Evolutionary conservation across 2,113 vertebrate species (phyloP).

Genomic region (Hemicordylus capensis): DNA sequence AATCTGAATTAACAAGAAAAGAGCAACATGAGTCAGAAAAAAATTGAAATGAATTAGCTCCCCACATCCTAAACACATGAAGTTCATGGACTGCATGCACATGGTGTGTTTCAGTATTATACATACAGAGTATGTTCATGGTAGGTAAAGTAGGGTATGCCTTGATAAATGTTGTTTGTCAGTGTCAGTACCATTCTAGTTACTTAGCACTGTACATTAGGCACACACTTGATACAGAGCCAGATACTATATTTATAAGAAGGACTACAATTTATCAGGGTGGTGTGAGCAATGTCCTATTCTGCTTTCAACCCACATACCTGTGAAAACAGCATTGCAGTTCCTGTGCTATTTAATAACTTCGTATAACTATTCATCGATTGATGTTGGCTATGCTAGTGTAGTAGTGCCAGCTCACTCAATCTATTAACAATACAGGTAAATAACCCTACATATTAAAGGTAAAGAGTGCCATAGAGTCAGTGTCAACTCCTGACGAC

Average conservation of each 20-base stretch:
- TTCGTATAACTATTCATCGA: background rate
- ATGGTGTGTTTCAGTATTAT: background rate
- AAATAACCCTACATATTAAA: background rate
- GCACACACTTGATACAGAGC: background rate
- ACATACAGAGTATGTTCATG: background rate
- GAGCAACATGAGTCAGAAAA: background rate
- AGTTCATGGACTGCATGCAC: background rate
- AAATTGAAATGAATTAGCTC: background rate
- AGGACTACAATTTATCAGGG: background rate
- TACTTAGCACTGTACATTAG: background rate
- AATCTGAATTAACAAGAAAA: constrained; percentile 80
- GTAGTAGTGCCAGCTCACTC: background rate
- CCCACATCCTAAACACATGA: too few species aligned
- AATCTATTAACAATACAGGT: background rate
- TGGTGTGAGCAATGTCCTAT: background rate
- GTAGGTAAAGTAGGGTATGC: background rate
- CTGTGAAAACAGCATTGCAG: background rate
- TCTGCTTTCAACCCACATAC: background rate
- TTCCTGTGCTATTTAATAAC: background rate
- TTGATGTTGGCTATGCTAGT: background rate
- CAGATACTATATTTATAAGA: too few species aligned
- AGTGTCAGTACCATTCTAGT: background rate
- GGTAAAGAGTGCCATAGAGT: too few species aligned
- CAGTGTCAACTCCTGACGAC: too few species aligned
- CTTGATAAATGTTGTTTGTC: background rate